phyloP scores from a whole-genome alignment of 2,797 vertebrate species.

The Halcyon leucocephala region DNA sequence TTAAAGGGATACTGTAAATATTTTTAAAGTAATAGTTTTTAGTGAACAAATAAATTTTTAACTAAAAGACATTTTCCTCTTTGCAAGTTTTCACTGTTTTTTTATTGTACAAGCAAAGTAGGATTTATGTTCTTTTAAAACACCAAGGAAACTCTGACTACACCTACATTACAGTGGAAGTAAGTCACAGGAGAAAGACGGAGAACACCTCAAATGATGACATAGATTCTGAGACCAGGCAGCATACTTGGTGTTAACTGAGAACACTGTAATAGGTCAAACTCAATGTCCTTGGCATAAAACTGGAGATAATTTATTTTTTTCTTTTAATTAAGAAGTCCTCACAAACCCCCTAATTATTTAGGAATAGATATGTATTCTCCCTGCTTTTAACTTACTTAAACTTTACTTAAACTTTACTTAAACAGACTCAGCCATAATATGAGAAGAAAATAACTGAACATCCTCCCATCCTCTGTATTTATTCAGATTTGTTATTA shows the following conservation, averaged over 20 bases:
- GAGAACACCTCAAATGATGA: neutral
- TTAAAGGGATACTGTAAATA: neutral
- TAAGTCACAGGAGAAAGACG: neutral
- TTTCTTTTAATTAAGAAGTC: neutral
- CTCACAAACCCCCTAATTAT: neutral
- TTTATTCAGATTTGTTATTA: neutral
- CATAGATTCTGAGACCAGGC: neutral
- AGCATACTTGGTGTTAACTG: neutral
- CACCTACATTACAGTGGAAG: neutral
- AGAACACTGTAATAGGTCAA: neutral
- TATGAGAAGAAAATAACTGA: neutral
- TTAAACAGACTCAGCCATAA: neutral
- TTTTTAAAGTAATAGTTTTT: neutral
- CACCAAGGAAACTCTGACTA: neutral
- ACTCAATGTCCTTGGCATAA: neutral
- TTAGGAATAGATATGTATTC: neutral
- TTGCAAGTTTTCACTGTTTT: neutral
- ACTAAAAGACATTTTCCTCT: neutral
- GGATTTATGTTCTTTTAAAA: neutral
- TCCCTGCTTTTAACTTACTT: neutral
- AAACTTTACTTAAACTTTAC: too few relatives aligned
- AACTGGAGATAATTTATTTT: neutral
- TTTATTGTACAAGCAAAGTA: neutral
- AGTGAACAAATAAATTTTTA: neutral
- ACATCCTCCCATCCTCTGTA: neutral